Conservation (phyloP, 2,113 vertebrate species). For the Pollimyrus isidori region DNA sequence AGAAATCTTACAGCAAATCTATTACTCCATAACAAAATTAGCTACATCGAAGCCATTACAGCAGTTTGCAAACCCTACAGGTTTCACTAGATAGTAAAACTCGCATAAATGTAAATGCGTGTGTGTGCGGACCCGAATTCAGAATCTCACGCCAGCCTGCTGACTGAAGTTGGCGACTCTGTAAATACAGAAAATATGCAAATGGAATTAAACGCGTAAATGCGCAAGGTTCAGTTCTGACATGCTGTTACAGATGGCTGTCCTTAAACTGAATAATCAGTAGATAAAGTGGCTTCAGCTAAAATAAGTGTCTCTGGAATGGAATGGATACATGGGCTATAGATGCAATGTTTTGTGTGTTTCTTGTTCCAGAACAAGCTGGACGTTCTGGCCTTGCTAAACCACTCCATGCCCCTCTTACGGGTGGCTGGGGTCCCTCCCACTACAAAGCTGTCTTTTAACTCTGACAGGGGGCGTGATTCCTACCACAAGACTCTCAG, state of each 20-base stretch:
- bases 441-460: conserved; percentile 42
- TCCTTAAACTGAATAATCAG: neutral
- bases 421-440: conserved; percentile 54
- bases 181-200: neutral
- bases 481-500: conserved; percentile 40
- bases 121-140: neutral
- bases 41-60: neutral
- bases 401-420: conserved; percentile 55
- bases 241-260: neutral
- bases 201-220: neutral
- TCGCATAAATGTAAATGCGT: neutral
- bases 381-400: conserved; percentile 47
- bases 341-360: neutral
- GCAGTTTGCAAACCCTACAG: neutral
- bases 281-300: neutral
- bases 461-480: conserved; percentile 34
- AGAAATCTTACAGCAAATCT: neutral
- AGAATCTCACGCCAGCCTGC: neutral
- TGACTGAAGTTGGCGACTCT: neutral
- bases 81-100: neutral
- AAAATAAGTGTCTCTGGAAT: neutral
- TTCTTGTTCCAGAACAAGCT: conserved; percentile 48
- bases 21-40: neutral
- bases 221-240: neutral
- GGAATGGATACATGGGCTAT: neutral